These are phyloP conservation scores for Sebastes itinus DNA, from an alignment of 2,797 vertebrate species.

Conservation along the genomic window DNA sequence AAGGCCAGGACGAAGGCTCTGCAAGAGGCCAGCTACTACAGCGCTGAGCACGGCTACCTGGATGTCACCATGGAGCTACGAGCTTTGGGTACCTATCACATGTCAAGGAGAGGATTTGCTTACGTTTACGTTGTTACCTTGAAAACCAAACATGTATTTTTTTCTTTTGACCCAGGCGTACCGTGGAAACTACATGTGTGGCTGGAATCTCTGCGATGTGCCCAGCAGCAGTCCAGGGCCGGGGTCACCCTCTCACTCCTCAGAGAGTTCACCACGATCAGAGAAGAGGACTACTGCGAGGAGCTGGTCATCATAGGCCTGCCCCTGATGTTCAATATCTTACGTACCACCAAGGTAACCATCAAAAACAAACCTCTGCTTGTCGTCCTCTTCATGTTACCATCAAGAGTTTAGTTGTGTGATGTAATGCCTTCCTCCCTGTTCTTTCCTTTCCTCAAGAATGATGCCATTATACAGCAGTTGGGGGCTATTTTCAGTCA, in stretches of 20 bases:
- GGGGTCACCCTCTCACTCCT: conserved; percentile 90
- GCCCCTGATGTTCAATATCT: conserved; percentile 92
- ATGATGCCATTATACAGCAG: conserved; percentile 91
- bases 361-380: not conserved
- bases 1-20: conserved; percentile 93
- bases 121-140: not conserved
- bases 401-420: not conserved
- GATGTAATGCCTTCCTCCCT: not conserved
- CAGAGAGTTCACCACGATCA: conserved; percentile 90
- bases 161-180: conserved; percentile 69
- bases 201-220: conserved; percentile 92
- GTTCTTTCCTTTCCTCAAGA: conserved; percentile 76
- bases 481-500: conserved; percentile 91
- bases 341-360: conserved; percentile 91
- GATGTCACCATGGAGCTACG: conserved; percentile 98
- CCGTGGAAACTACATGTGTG: conserved; percentile 97
- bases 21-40: conserved; percentile 98
- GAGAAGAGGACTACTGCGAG: conserved; percentile 93
- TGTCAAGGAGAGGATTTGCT: not conserved
- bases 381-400: not conserved
- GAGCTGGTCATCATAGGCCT: conserved; percentile 90
- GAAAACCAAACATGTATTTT: not conserved
- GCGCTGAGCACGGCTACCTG: conserved; percentile 94
- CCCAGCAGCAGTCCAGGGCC: conserved; percentile 90
- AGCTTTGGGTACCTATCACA: conserved; percentile 83